phyloP scores from a whole-genome alignment of 2,113 vertebrate species.

The Sitta europaea region DNA sequence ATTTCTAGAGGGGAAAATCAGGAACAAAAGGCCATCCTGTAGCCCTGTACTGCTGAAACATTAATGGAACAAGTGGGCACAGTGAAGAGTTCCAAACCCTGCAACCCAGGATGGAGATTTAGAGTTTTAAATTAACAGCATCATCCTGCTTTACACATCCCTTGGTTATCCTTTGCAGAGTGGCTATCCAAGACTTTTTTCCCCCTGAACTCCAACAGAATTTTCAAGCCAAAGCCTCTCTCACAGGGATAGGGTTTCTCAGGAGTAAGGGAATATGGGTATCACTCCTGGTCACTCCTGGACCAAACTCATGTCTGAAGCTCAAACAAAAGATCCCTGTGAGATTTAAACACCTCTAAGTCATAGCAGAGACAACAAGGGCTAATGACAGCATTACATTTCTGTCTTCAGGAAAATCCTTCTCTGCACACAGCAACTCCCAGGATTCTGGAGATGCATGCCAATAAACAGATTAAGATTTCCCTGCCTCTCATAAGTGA shows the following conservation, averaged over 20 bases:
- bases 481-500: not conserved
- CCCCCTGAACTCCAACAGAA: not conserved
- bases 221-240: not conserved
- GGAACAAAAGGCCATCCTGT: not conserved
- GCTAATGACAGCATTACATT: slow-evolving; percentile 62
- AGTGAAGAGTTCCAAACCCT: not conserved
- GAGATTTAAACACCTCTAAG: slow-evolving; percentile 13
- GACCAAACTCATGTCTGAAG: not conserved
- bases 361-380: slow-evolving; percentile 36
- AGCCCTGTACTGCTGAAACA: not conserved
- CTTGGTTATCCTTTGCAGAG: not conserved
- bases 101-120: not conserved
- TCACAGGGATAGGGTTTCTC: slow-evolving; percentile 40
- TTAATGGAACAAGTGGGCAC: not conserved
- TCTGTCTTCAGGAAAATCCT: slow-evolving; percentile 11
- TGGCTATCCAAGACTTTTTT: not conserved
- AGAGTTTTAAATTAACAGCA: not conserved
- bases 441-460: not conserved
- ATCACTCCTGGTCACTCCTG: not conserved
- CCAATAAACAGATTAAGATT: not conserved
- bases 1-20: not conserved
- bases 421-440: not conserved
- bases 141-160: not conserved
- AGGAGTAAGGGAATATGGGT: not conserved
- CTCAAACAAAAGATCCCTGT: slow-evolving; percentile 71